Percentiles rank a stretch among this genome's conserved stretches.
Conservation (phyloP, 2,113 vertebrate genomes). For the Prochilodus magdalenae region DNA sequence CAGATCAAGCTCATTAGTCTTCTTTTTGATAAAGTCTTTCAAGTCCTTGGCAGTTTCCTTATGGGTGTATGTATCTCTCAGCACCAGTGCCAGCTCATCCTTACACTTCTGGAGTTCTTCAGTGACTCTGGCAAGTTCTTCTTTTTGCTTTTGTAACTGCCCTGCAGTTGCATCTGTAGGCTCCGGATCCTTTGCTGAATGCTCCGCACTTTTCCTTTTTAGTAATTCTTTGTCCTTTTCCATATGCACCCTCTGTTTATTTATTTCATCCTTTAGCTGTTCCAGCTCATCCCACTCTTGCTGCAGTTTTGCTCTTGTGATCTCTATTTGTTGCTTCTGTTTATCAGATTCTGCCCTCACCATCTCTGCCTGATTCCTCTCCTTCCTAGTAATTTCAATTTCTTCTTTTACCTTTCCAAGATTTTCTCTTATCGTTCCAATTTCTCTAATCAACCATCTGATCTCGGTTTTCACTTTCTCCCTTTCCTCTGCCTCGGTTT, state of each 20-base stretch:
- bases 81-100: slow-evolving; percentile 16
- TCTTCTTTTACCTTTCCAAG: slow-evolving; percentile 33
- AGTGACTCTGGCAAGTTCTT: slow-evolving; percentile 17
- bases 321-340: slow-evolving; percentile 52
- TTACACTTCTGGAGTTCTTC: slow-evolving; percentile 43
- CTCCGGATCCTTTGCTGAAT: slow-evolving; percentile 55
- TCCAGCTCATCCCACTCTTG: slow-evolving; percentile 62
- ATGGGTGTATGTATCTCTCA: not conserved
- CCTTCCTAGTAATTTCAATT: slow-evolving; percentile 19
- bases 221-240: slow-evolving; percentile 35
- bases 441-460: slow-evolving; percentile 49
- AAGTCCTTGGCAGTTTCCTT: slow-evolving; percentile 17
- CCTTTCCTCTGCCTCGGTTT: slow-evolving; percentile 27
- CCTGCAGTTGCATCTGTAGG: slow-evolving; percentile 28
- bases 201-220: slow-evolving; percentile 51
- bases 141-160: not conserved
- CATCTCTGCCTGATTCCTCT: slow-evolving; percentile 37
- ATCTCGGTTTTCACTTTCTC: slow-evolving; percentile 39
- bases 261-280: slow-evolving; percentile 56
- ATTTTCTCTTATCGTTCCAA: slow-evolving; percentile 40
- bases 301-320: slow-evolving; percentile 32
- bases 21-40: slow-evolving; percentile 21
- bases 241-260: slow-evolving; percentile 38
- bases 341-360: slow-evolving; percentile 31
- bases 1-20: slow-evolving; percentile 18